These are phyloP conservation scores for Limosa lapponica DNA, from an alignment of 2,797 vertebrate genomes.

Conservation along the genomic window DNA sequence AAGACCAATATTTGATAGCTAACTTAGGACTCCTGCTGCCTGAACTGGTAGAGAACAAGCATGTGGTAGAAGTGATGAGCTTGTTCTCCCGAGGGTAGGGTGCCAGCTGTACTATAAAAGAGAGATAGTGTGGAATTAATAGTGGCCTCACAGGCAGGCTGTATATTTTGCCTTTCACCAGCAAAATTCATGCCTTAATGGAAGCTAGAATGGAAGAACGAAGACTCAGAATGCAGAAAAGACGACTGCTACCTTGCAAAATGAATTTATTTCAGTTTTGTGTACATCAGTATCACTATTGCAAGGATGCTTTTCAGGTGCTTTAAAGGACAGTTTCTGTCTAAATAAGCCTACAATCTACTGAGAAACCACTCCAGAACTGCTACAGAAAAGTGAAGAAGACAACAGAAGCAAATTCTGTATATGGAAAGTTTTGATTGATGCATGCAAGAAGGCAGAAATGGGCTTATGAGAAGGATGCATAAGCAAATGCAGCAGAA, in stretches of 20 bases:
- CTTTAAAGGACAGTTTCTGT: background rate
- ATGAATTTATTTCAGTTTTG: background rate
- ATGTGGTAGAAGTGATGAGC: constrained; percentile 70
- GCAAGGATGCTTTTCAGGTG: background rate
- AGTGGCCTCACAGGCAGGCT: constrained; percentile 63
- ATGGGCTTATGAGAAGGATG: background rate
- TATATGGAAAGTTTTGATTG: background rate
- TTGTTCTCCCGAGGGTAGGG: constrained; percentile 69
- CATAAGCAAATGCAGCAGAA: background rate
- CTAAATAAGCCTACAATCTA: background rate
- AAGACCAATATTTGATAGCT: constrained; percentile 69
- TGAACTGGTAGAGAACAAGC: constrained; percentile 70
- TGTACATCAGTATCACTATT: background rate
- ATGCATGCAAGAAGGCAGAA: background rate
- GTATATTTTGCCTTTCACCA: constrained; percentile 57
- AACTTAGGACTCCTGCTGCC: constrained; percentile 62
- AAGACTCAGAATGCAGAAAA: constrained; percentile 14
- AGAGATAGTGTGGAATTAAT: constrained; percentile 74
- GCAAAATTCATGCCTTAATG: constrained; percentile 46
- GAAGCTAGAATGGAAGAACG: background rate
- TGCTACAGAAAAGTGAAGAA: background rate
- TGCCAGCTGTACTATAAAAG: constrained; percentile 71
- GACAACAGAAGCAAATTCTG: background rate
- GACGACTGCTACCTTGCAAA: background rate
- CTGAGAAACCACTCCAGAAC: background rate